Evolutionary conservation across 2,113 vertebrate genomes (phyloP), one percentile per base, ranked within the genome.

Genomic region (Grallaria varia): DNA sequence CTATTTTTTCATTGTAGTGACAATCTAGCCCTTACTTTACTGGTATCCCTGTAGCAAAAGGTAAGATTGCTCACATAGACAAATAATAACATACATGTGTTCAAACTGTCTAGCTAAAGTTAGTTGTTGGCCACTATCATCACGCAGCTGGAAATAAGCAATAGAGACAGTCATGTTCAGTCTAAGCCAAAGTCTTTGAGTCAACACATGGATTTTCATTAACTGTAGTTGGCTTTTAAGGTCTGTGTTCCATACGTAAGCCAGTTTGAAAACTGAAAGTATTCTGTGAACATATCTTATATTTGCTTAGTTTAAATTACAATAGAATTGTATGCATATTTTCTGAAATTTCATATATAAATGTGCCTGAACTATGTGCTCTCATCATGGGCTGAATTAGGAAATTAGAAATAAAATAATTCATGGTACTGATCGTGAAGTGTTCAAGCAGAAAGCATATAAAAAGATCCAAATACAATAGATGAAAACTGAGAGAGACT

Each of bases 91-190:
- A 93, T 53, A 79, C 79, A 73, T 30, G 4, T 63, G 75, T 67
- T 74, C 42, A 64, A 78, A 64, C 5, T 67, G 60, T 44, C 21
- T 63, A 87, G 18, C 35, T 96, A 67, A 87, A 84, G 77, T 90
- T 91, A 80, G 53, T 27, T 88, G 23, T 62, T 91, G 87, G 90
- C 35, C 63, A 63, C 55, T 66, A 4, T 5, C 77, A 23, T 59
- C 71, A 76, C 77, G 67, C 75, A 90, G 50, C 50, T 96, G 79
- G 87, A 95, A 90, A 71, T 49, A 95, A 85, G 73, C 27, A 52
- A 37, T 20, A 88, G 25, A 47, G 35, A 73, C 56, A 47, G 23
- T 44, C 37, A 12, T 33, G 7, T 33, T 85, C 39, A 47, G 25
- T 59, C 49, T 67, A 42, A 85, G 87, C 78, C 84, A 91, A 94